These are phyloP conservation scores for Dorcus parallelipipedus DNA, from an alignment of 2,888 invertebrate genomes.

Conservation along the genomic window DNA sequence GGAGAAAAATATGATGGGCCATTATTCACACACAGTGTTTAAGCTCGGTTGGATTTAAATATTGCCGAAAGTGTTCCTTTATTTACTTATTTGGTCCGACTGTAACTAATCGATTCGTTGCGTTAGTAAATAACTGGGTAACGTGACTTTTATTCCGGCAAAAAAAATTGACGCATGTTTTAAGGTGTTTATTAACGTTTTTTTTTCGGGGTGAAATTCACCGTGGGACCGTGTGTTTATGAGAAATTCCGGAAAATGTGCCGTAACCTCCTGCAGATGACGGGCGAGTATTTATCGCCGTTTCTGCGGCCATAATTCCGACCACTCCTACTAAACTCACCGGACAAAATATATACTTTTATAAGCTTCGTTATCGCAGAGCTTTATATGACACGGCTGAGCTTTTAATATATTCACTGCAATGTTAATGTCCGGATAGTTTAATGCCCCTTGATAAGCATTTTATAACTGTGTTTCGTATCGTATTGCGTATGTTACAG, in stretches of 20 bases:
- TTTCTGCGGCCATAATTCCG: slow-evolving; percentile 13
- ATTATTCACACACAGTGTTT: too few species aligned
- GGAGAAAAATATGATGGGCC: too few species aligned
- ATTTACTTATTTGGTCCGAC: too few species aligned
- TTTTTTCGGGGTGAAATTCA: background rate
- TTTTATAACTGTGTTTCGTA: slow-evolving; percentile 10
- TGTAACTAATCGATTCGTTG: too few species aligned
- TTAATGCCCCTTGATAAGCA: slow-evolving; percentile 16
- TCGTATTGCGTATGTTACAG: background rate
- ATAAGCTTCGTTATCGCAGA: slow-evolving; percentile 30
- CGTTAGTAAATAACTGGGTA: too few species aligned
- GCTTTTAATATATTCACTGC: slow-evolving; percentile 28
- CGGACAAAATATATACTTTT: slow-evolving; percentile 29
- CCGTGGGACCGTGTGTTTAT: too few species aligned
- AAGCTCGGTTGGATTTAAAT: too few species aligned
- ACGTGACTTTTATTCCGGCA: too few species aligned
- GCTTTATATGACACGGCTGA: slow-evolving; percentile 26
- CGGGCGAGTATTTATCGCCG: slow-evolving; percentile 8
- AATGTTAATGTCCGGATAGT: slow-evolving; percentile 21
- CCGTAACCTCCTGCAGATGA: slow-evolving; percentile 2
- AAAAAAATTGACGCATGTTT: too few species aligned
- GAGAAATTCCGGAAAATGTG: slow-evolving; percentile 4
- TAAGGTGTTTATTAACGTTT: background rate
- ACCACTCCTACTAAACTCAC: slow-evolving; percentile 6
- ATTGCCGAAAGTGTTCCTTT: too few species aligned